Conservation (phyloP, 2,797 vertebrate genomes). For the Glyptemys insculpta region DNA sequence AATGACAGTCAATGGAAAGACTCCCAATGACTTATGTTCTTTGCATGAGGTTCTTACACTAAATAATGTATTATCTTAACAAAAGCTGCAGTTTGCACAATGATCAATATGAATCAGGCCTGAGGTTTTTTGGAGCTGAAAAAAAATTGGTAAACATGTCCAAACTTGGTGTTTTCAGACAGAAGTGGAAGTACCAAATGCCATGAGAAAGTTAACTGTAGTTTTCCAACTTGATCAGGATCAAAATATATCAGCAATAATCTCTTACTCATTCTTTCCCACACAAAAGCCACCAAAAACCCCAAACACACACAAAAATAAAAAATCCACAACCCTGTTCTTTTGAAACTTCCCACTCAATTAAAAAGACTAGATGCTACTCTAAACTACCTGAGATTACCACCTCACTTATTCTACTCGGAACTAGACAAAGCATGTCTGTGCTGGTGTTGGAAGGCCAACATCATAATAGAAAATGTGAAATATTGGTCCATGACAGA, state of each 20-base stretch:
- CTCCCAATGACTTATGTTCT: not conserved
- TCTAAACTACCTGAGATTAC: too few relatives aligned
- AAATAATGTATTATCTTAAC: not conserved
- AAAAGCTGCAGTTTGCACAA: not conserved
- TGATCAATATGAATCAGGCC: not conserved
- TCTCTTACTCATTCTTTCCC: too few relatives aligned
- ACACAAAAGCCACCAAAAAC: too few relatives aligned
- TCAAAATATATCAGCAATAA: not conserved
- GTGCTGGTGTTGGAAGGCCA: not conserved
- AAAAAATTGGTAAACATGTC: not conserved
- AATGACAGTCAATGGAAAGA: not conserved
- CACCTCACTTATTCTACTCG: too few relatives aligned
- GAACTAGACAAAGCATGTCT: too few relatives aligned
- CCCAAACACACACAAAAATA: not conserved
- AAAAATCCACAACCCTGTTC: not conserved
- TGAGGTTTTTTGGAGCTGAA: not conserved
- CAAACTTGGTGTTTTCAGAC: not conserved
- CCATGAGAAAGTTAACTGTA: accelerated
- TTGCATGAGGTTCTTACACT: not conserved
- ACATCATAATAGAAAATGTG: not conserved
- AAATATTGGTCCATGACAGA: not conserved
- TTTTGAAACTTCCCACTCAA: not conserved
- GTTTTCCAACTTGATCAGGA: not conserved
- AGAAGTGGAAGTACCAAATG: not conserved
- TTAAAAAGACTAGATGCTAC: not conserved